A percentile compares a stretch with the other conserved stretches of the same genome.
Evolutionary conservation across 2,888 invertebrate genomes (phyloP).

Genomic region (Protonemura montana): DNA sequence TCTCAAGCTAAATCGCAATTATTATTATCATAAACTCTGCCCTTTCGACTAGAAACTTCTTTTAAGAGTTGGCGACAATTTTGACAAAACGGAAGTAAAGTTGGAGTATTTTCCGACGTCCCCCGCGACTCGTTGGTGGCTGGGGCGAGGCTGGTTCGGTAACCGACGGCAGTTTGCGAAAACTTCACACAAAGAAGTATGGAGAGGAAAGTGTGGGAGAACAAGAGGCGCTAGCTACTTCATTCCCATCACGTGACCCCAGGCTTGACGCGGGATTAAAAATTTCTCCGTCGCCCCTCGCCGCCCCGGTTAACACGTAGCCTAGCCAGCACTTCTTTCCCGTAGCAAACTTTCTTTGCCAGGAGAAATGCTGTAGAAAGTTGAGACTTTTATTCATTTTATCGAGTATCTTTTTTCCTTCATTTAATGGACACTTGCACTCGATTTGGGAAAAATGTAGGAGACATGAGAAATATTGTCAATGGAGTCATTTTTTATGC

Average conservation of each 20-base stretch:
- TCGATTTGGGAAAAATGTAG: background rate
- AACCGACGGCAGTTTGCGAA: constrained; percentile 44
- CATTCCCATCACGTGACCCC: constrained; percentile 46
- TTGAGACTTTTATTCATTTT: constrained; percentile 44
- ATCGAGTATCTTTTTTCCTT: constrained; percentile 37
- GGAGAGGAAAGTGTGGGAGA: constrained; percentile 28
- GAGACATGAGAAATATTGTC: background rate
- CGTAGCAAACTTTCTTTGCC: constrained; percentile 27
- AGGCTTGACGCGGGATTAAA: constrained; percentile 47
- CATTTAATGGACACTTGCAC: constrained; percentile 38
- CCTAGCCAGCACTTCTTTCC: background rate
- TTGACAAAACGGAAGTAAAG: constrained; percentile 43
- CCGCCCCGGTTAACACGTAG: constrained; percentile 32
- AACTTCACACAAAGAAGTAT: constrained; percentile 44
- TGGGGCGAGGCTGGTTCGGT: constrained; percentile 34
- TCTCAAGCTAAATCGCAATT: constrained; percentile 22
- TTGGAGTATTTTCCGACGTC: constrained; percentile 44
- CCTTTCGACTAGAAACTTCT: constrained; percentile 33
- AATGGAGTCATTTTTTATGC: background rate
- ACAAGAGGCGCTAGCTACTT: constrained; percentile 39
- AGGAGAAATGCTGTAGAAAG: constrained; percentile 41
- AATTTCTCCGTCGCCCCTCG: constrained; percentile 40
- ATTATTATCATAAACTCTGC: constrained; percentile 36
- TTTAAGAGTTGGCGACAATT: constrained; percentile 40
- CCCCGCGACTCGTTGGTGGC: constrained; percentile 42